Evolutionary conservation across 2,113 vertebrate species (phyloP), one percentile per base, ranked within the genome.

Genomic region (Brachyistius frenatus): DNA sequence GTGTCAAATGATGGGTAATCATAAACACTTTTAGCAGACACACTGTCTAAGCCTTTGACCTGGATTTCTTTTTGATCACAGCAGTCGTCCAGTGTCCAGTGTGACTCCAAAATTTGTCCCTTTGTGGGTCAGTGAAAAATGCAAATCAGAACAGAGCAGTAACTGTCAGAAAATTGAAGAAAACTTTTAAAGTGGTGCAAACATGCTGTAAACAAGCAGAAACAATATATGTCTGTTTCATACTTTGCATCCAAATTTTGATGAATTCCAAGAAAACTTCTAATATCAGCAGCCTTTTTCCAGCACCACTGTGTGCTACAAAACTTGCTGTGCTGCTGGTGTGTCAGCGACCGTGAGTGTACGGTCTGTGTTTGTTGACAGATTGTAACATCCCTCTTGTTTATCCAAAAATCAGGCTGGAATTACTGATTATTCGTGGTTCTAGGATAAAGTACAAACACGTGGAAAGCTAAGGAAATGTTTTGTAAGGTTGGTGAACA

Each of bases 1-100:
- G 7, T 73, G 41, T 39, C 63, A 61, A 50, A 82, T 55, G 6
- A 62, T 57, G 44, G 41, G 16, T 54, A 73, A 54, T 67, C 53
- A 75, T 64, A 50, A 88, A 74, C 1, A 5, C 58, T 50, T 32
- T 53, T 15, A 41, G 8, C 13, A 37, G 49, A 78, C 6, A 15
- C 50, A 70, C 0, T 53, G 37, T 49, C 37, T 46, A 4, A 36
- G 11, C 35, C 7, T 68, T 67, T 72, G 62, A 68, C 72, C 69
- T 84, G 50, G 10, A 39, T 74, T 30, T 9, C 36, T 33, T 32
- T 70, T 23, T 58, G 52, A 60, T 57, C n/a, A 54, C 67, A 56
- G 39, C 67, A 11, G 7, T 11, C 4, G 13, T 44, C 10, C 41
- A 44, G 10, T 9, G 9, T 1, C 53, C 55, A 16, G 2, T 3